Base-by-base conservation (phyloP, 2,113 vertebrate species). In the Passer montanus region DNA sequence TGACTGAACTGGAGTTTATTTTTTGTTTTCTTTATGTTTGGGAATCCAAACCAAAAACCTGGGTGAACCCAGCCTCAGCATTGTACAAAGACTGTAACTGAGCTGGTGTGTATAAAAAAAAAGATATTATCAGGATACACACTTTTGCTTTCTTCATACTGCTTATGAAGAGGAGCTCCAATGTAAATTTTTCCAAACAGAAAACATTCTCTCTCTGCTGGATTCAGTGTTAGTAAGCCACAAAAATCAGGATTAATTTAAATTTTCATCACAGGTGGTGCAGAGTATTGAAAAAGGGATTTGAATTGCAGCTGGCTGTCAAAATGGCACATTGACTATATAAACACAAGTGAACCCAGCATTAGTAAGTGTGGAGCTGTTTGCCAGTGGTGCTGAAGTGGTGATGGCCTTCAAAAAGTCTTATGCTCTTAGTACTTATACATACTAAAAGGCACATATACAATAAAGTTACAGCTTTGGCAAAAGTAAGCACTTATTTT, bases 231-330 rank as follows among this genome's bases (percentile, higher is more conserved):
- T 91, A 74, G 59, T 7, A 90, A 93, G 50, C 63, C 90, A 77
- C 2, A 10, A 74, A 94, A 95, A 85, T 77, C 67, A 90, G 59
- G 63, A 95, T 80, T 88, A 80, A 91, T 87, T 70, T 85, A 79
- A 70, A 91, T 96, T 77, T 95, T 43, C 52, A 80, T 93, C 67
- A 55, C 84, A 90, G 82, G 63, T 95, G 87, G 55, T 74, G 30
- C 21, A 78, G 59, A 63, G 12, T 73, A 85, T 83, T 94, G 91
- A 90, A 72, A 95, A 85, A 90, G 39, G 67, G 78, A 95, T 96
- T 95, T 93, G 74, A 87, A 79, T 76, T 80, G 43, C 75, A 86
- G 59, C 63, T 3, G 1, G 20, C 70, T 95, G 81, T 83, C 75
- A 80, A 66, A 93, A 91, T 69, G n/a, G n/a, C 63, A 66, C 50